Percentiles rank a stretch among this genome's conserved stretches.
These are phyloP conservation scores for Tapirus terrestris DNA, from an alignment of 2,113 vertebrate species.

Conservation along the genomic window DNA sequence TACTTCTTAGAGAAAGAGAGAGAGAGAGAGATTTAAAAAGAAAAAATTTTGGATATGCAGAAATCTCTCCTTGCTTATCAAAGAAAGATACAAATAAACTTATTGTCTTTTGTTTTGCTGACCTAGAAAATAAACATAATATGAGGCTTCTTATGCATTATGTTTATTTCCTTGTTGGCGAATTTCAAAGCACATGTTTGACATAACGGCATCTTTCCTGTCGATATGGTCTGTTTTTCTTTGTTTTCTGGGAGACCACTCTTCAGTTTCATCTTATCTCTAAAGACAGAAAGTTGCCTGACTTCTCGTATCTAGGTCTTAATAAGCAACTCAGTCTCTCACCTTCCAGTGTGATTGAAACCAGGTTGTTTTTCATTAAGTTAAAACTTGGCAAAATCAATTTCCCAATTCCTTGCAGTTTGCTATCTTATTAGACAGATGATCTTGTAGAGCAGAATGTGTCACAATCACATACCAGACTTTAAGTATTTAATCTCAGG, in stretches of 20 bases:
- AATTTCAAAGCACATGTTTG: slow-evolving; percentile 34
- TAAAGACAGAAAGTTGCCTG: slow-evolving; percentile 45
- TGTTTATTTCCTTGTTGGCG: background rate
- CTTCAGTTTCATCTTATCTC: slow-evolving; percentile 66
- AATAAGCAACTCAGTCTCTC: slow-evolving; percentile 53
- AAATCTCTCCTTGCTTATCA: slow-evolving; percentile 12
- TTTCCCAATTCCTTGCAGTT: slow-evolving; percentile 72
- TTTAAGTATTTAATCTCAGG: slow-evolving; percentile 56
- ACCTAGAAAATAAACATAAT: background rate
- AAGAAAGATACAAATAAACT: slow-evolving; percentile 15
- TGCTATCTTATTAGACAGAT: slow-evolving; percentile 75
- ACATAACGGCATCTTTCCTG: background rate
- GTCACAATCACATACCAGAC: slow-evolving; percentile 45
- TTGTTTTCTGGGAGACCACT: background rate
- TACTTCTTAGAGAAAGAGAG: background rate
- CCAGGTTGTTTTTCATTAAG: slow-evolving; percentile 71
- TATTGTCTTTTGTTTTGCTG: slow-evolving; percentile 33
- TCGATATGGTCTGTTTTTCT: background rate
- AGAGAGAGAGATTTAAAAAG: background rate
- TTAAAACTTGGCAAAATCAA: slow-evolving; percentile 75
- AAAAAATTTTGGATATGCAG: background rate
- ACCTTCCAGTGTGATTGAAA: slow-evolving; percentile 60
- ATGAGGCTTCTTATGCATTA: background rate
- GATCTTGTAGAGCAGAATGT: slow-evolving; percentile 54
- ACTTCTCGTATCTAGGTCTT: slow-evolving; percentile 51